Conservation (phyloP, 1,140 invertebrate species). For the Bombus breviceps region DNA sequence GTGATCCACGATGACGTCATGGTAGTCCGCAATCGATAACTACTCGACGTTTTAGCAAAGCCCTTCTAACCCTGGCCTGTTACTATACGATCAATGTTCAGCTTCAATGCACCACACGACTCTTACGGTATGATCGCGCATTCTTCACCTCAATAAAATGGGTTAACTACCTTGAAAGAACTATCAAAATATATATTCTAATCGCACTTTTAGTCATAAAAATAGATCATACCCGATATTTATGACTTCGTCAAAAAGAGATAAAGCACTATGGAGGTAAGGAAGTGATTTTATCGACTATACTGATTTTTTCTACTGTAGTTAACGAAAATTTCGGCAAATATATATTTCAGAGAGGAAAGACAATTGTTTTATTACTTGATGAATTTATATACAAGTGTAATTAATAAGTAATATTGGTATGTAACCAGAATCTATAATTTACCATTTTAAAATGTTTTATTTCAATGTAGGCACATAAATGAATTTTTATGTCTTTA, state of each 20-base stretch:
- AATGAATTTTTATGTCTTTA: background rate
- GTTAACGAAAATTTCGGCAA: background rate
- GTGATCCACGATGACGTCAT: constrained; percentile 80
- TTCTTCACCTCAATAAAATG: background rate
- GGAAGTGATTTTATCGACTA: constrained; percentile 23
- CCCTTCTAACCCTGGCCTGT: constrained; percentile 32
- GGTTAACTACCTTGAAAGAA: background rate
- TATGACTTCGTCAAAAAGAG: background rate
- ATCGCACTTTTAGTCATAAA: no score
- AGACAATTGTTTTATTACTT: background rate
- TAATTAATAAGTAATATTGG: background rate
- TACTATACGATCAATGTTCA: constrained; percentile 43
- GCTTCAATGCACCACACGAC: background rate
- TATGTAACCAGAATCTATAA: background rate
- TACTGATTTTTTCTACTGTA: background rate
- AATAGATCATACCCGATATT: background rate
- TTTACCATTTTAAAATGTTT: background rate
- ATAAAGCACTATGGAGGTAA: background rate
- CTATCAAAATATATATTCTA: background rate
- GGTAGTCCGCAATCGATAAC: constrained; percentile 68
- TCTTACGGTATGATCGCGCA: background rate
- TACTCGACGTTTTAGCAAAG: constrained; percentile 46
- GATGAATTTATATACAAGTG: background rate
- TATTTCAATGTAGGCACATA: background rate
- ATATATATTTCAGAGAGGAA: background rate